Evolutionary conservation across 2,888 invertebrate species (phyloP), one percentile per base, ranked within the genome.

Genomic region (Cheilosia grossa): DNA sequence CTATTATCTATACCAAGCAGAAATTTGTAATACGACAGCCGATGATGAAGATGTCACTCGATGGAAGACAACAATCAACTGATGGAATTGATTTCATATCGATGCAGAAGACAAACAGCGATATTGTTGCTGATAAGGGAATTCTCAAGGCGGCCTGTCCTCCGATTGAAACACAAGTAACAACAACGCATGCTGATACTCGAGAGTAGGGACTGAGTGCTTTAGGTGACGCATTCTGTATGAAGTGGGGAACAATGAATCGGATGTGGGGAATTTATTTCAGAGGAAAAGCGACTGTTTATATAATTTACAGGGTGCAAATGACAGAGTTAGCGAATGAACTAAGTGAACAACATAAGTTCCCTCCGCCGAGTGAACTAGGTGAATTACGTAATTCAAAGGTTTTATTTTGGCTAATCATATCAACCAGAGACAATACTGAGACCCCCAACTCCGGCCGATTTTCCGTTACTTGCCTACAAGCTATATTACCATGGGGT

Each of bases 31-130:
- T 15, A n/a, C 1, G 10, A 47, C 1, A 7, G 5, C 33, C n/a
- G 47, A 42, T 42, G 47, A 42, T 33, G 58, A 80, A 80, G 75
- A 80, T 80, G 61, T 75, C 75, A 47, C 37, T 10, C 80, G 59
- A 58, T 27, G 75, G 54, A 70, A 81, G 85, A 67, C 85, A 42
- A 56, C 24, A 56, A 67, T 67, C 61, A 85, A 81, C 81, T 85
- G 81, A 85, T 85, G 85, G 33, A 58, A 75, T 66, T 17, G 49
- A 72, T 44, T 56, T 63, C 56, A 67, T 85, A 72, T 66, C 67
- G 40, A 6, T 77, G 3, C 61, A 47, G 49, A 78, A 75, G 80
- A 70, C 70, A 80, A 75, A 80, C 33, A 80, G 66, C 56, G 81
- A 70, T 75, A 64, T 33, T 67, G 58, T 49, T 66, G 15, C 21